Conservation (phyloP, 2,888 invertebrate species). For the Amiota communis region DNA sequence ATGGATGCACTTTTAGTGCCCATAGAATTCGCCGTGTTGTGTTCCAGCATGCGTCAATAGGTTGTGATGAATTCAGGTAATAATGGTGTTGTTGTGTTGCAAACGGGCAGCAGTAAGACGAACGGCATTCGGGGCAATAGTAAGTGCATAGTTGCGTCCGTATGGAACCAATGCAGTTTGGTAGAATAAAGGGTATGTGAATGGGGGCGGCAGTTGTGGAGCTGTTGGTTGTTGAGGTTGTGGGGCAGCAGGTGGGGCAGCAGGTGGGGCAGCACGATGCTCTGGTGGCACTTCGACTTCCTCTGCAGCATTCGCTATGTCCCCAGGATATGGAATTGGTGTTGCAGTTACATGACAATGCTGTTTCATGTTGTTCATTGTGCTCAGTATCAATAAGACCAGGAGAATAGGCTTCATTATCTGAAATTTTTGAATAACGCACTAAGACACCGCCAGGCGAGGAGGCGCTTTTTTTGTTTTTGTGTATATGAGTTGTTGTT, state of each 20-base stretch:
- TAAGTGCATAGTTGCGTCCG: constrained; percentile 59
- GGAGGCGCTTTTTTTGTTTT: constrained; percentile 28
- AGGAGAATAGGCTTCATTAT: constrained; percentile 37
- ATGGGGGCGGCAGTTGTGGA: constrained; percentile 40
- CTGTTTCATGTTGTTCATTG: neutral
- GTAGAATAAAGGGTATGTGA: constrained; percentile 51
- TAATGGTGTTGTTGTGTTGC: constrained; percentile 35
- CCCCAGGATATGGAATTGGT: constrained; percentile 43
- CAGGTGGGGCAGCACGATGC: constrained; percentile 51
- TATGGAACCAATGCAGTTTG: constrained; percentile 75
- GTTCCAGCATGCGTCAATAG: neutral
- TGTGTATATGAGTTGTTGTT: constrained; percentile 37
- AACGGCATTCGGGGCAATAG: constrained; percentile 43
- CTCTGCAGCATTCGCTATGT: constrained; percentile 57
- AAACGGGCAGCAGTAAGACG: constrained; percentile 52
- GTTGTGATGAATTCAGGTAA: constrained; percentile 70
- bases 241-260: constrained; percentile 44
- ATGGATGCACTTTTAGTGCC: neutral
- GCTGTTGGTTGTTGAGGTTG: constrained; percentile 31
- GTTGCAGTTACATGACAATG: constrained; percentile 1
- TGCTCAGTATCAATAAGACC: neutral
- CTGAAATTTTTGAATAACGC: constrained; percentile 54
- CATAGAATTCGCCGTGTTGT: neutral
- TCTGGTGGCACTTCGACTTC: constrained; percentile 55
- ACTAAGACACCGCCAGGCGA: constrained; percentile 28